Conservation (phyloP, 1,140 invertebrate genomes). For the Drosophila punjabiensis region DNA sequence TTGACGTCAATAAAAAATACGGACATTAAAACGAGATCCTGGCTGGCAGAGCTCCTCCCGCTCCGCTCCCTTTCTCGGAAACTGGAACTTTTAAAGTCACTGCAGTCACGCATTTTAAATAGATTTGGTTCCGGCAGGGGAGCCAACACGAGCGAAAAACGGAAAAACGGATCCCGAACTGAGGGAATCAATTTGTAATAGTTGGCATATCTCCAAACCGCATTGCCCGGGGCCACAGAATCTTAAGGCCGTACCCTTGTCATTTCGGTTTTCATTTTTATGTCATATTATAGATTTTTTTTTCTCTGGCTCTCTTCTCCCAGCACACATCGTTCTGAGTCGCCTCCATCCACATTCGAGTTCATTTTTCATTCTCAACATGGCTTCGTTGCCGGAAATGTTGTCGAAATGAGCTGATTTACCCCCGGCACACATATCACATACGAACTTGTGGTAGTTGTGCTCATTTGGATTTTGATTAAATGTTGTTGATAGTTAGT, state of each 20-base stretch:
- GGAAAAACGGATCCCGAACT: slow-evolving; percentile 31
- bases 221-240: slow-evolving; percentile 55
- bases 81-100: slow-evolving; percentile 44
- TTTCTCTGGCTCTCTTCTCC: neutral
- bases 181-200: slow-evolving; percentile 81
- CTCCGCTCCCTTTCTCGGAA: neutral
- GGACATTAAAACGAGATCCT: slow-evolving; percentile 47
- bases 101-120: slow-evolving; percentile 66
- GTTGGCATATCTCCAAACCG: slow-evolving; percentile 81
- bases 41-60: neutral
- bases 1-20: slow-evolving; percentile 76
- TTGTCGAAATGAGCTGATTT: slow-evolving; percentile 80
- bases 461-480: slow-evolving; percentile 63
- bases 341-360: slow-evolving; percentile 25
- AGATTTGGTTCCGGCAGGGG: slow-evolving; percentile 14
- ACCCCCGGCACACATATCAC: slow-evolving; percentile 38
- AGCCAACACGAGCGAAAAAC: slow-evolving; percentile 26
- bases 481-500: slow-evolving; percentile 64
- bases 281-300: slow-evolving; percentile 80
- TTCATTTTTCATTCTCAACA: slow-evolving; percentile 82
- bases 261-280: slow-evolving; percentile 80
- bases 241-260: slow-evolving; percentile 69
- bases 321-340: slow-evolving; percentile 9
- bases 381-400: slow-evolving; percentile 79
- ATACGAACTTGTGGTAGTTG: slow-evolving; percentile 37